Evolutionary conservation across 92 coral and sea anemone genomes (phyloP).

Genomic region (Epizoanthus ramosus): DNA sequence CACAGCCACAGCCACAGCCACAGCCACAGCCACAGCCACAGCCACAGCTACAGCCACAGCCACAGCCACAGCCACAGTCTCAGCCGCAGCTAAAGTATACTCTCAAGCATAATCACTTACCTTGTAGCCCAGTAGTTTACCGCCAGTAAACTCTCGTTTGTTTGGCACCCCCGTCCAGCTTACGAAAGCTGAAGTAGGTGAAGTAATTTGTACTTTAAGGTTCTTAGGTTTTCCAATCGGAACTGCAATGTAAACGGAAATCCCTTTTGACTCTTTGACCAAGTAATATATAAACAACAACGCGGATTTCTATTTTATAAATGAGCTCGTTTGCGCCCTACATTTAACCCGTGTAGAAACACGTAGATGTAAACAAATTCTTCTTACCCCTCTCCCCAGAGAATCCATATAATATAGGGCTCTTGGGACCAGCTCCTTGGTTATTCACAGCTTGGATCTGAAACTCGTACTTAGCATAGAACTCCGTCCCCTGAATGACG

Average conservation of each 20-base stretch:
- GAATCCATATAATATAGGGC: constrained; percentile 71
- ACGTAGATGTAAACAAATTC: background rate
- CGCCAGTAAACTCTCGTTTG: constrained; percentile 67
- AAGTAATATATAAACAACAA: background rate
- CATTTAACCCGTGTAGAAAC: background rate
- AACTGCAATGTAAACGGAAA: constrained; percentile 42
- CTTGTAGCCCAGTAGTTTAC: constrained; percentile 95
- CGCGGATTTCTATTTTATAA: too few species aligned
- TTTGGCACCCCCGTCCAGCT: constrained; percentile 84
- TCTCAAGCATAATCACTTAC: constrained; percentile 41
- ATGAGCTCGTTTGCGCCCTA: too few species aligned
- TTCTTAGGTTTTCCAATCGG: constrained; percentile 81
- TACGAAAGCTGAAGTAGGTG: constrained; percentile 85
- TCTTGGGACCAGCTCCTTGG: constrained; percentile 91
- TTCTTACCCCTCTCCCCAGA: constrained; percentile 93
- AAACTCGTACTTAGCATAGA: constrained; percentile 74
- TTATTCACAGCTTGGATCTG: constrained; percentile 90
- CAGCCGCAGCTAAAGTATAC: background rate
- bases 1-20: background rate
- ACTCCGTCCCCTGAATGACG: constrained; percentile 65
- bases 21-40: background rate
- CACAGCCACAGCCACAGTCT: background rate
- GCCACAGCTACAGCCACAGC: background rate
- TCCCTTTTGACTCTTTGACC: background rate
- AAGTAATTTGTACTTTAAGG: constrained; percentile 72